Evolutionary conservation across 2,888 invertebrate genomes (phyloP).

Genomic region (Nephrotoma appendiculata): DNA sequence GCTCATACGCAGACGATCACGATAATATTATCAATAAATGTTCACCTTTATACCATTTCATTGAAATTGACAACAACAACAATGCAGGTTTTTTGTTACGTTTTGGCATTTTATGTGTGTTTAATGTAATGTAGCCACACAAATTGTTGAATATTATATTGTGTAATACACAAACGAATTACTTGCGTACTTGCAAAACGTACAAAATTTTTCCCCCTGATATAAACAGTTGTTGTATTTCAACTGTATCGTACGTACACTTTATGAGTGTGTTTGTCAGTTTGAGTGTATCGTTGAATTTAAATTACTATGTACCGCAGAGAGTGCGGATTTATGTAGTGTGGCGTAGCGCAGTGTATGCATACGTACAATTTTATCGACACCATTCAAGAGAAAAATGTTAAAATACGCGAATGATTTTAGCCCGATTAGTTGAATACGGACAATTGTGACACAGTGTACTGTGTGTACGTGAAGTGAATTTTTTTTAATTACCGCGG

Average conservation of each 20-base stretch:
- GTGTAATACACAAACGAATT: neutral
- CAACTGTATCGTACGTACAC: neutral
- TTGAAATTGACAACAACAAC: neutral
- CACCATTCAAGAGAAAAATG: neutral
- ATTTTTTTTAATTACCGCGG: neutral
- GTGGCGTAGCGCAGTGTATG: neutral
- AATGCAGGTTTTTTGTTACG: neutral
- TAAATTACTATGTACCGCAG: neutral
- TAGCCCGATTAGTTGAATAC: neutral
- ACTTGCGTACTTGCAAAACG: neutral
- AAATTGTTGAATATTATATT: neutral
- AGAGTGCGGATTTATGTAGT: neutral
- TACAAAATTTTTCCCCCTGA: neutral
- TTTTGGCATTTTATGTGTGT: neutral
- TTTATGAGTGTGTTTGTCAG: neutral
- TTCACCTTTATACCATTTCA: neutral
- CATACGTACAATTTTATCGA: neutral
- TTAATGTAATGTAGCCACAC: neutral
- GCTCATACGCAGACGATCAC: too few species aligned
- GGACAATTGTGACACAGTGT: neutral
- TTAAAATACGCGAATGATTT: neutral
- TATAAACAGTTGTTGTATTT: neutral
- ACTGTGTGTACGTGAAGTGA: neutral
- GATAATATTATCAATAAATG: neutral
- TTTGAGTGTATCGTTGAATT: neutral